Base-by-base conservation (phyloP, 2,888 invertebrate genomes). In the Conomelus anceps region DNA sequence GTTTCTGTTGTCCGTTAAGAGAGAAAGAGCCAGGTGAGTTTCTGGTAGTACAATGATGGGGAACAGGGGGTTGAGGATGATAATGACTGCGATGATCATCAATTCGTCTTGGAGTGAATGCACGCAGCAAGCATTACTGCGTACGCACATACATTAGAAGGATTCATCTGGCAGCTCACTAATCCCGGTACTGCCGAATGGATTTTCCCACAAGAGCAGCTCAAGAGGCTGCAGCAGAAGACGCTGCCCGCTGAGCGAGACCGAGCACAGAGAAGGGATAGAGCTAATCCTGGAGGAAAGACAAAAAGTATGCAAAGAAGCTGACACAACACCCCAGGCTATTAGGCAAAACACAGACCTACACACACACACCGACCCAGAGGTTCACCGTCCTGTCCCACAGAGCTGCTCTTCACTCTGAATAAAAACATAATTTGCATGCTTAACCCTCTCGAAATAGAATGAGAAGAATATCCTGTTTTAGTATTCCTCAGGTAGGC, bases 391-490 rank as follows among this genome's bases (percentile, higher is more conserved):
- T n/a, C 63, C 63, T 63, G 63, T 63, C 63, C 63, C 63, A 63
- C 63, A 63, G 63, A 6, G 63, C 63, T 63, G 63, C 63, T 63
- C 63, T 63, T 23, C 26, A 86, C 86, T 24, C 87, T 87, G 90
- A 90, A 90, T 90, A 91, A 89, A 90, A 90, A 90, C 90, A 88
- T 90, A 90, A 91, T 92, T 92, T 91, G 92, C 92, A 92, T 92
- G 91, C 90, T 90, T 92, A 92, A 92, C 91, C 92, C 91, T 91
- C 91, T 91, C 91, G 91, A 91, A 90, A 88, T 23, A 87, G 90
- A 24, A 63, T 63, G 63, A 24, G 86, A 86, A 86, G 23, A 86
- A 89, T 89, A 88, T 89, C 89, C 89, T 88, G 86, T 88, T 88
- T 26, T 89, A 90, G 89, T 89, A 88, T 88, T 86, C 24, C 34